These are phyloP conservation scores for Nerophis lumbriciformis DNA, from an alignment of 2,113 vertebrate genomes.

Conservation along the genomic window DNA sequence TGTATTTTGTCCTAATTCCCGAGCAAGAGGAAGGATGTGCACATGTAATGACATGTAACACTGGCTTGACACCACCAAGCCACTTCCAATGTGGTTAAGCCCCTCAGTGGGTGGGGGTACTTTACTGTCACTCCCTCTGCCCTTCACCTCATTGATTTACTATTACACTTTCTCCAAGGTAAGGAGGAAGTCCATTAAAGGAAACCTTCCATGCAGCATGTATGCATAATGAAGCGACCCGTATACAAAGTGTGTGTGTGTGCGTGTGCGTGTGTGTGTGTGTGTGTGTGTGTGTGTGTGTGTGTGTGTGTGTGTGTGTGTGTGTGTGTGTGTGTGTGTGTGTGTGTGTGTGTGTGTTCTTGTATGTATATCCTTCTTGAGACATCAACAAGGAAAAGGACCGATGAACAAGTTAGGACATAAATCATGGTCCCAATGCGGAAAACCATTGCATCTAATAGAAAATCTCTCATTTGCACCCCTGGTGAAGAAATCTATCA, in stretches of 20 bases:
- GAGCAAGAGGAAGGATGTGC: too few species aligned
- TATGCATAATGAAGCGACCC: slow-evolving; percentile 64
- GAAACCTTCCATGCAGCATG: slow-evolving; percentile 43
- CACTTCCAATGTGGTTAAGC: slow-evolving; percentile 25
- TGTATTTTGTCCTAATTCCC: too few species aligned
- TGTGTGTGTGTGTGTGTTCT: too few species aligned
- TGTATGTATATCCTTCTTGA: too few species aligned
- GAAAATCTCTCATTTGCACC: too few species aligned
- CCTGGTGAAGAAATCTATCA: too few species aligned
- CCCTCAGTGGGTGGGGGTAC: slow-evolving; percentile 31
- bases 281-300: neutral
- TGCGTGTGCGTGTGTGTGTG: slow-evolving; percentile 7
- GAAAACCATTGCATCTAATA: too few species aligned
- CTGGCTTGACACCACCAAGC: neutral
- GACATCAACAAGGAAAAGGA: too few species aligned
- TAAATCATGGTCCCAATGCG: too few species aligned
- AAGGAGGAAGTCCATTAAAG: slow-evolving; percentile 73
- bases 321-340: too few species aligned
- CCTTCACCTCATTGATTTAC: slow-evolving; percentile 75
- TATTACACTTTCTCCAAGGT: slow-evolving; percentile 67
- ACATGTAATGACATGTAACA: neutral
- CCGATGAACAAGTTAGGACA: too few species aligned
- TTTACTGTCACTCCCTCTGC: slow-evolving; percentile 52
- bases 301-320: too few species aligned
- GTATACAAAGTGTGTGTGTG: slow-evolving; percentile 10